phyloP scores from a whole-genome alignment of 2,113 vertebrate species.

The Bagarius yarrelli region DNA sequence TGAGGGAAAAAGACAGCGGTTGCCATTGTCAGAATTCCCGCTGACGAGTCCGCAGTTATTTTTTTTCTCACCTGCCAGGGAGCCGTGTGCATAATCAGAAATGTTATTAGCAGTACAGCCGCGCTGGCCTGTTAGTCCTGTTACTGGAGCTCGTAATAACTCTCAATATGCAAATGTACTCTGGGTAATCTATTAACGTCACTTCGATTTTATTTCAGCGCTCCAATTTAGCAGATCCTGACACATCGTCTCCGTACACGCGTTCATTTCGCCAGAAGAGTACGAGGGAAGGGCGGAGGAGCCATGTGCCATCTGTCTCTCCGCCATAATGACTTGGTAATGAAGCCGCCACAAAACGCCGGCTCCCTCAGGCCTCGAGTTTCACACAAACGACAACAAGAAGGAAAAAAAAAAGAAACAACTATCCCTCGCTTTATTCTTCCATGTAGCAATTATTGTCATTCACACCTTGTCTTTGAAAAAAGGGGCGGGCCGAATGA shows the following conservation, averaged over 20 bases:
- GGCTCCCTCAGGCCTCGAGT: slow-evolving; percentile 52
- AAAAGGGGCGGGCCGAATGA: slow-evolving; percentile 59
- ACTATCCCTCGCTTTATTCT: slow-evolving; percentile 66
- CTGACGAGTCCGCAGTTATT: slow-evolving; percentile 68
- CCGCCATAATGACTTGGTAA: slow-evolving; percentile 64
- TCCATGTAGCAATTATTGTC: slow-evolving; percentile 69
- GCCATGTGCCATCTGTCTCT: slow-evolving; percentile 70
- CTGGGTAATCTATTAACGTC: slow-evolving; percentile 77
- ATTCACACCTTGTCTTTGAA: slow-evolving; percentile 52
- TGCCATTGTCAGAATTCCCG: slow-evolving; percentile 62
- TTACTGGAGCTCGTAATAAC: slow-evolving; percentile 65
- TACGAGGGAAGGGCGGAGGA: slow-evolving; percentile 53
- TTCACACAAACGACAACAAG: slow-evolving; percentile 43
- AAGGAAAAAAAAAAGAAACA: slow-evolving; percentile 59
- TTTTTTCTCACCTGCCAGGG: slow-evolving; percentile 61
- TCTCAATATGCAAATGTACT: slow-evolving; percentile 73
- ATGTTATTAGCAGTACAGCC: slow-evolving; percentile 67
- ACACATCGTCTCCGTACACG: slow-evolving; percentile 62
- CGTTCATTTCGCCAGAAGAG: slow-evolving; percentile 66
- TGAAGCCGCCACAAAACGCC: slow-evolving; percentile 61
- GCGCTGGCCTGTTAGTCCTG: slow-evolving; percentile 63
- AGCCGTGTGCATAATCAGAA: slow-evolving; percentile 70
- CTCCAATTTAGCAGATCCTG: slow-evolving; percentile 70
- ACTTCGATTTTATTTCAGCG: slow-evolving; percentile 71
- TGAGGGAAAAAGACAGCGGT: slow-evolving; percentile 52